Evolutionary conservation across 2,888 invertebrate species (phyloP).

Genomic region (Pandemis heparana): DNA sequence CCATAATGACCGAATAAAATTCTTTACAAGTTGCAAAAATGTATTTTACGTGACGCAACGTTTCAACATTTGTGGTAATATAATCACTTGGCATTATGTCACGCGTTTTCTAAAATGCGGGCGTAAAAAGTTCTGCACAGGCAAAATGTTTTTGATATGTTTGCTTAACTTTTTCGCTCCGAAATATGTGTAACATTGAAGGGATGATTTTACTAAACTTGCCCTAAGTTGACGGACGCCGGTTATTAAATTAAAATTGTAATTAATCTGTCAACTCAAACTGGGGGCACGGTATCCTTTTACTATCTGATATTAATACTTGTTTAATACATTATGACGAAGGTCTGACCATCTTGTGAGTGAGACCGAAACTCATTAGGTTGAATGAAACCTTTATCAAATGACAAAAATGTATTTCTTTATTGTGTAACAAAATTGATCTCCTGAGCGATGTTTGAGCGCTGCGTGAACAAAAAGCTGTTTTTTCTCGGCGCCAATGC

Average conservation of each 20-base stretch:
- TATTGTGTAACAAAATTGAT: background rate
- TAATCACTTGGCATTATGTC: slow-evolving; percentile 8
- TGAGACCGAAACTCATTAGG: slow-evolving; percentile 18
- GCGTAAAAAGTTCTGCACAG: slow-evolving; percentile 9
- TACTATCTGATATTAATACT: slow-evolving; percentile 25
- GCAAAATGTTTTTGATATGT: slow-evolving; percentile 36
- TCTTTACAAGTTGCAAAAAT: background rate
- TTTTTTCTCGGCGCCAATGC: background rate
- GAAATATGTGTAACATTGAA: slow-evolving; percentile 14
- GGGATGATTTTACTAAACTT: slow-evolving; percentile 9
- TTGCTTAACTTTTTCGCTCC: slow-evolving; percentile 15
- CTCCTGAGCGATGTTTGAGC: background rate
- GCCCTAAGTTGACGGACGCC: slow-evolving; percentile 10
- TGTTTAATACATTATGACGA: slow-evolving; percentile 22
- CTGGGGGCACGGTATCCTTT: slow-evolving; percentile 15
- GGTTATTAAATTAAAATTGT: slow-evolving; percentile 39
- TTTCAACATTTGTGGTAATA: slow-evolving; percentile 19
- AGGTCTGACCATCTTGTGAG: slow-evolving; percentile 27
- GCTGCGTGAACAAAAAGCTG: background rate
- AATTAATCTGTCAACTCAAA: slow-evolving; percentile 42
- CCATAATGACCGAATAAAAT: background rate
- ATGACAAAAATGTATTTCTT: slow-evolving; percentile 5
- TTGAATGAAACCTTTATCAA: slow-evolving; percentile 14
- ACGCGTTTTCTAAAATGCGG: slow-evolving; percentile 10
- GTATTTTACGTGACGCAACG: background rate